phyloP scores from a whole-genome alignment of 2,797 vertebrate species.

The Diceros bicornis region DNA sequence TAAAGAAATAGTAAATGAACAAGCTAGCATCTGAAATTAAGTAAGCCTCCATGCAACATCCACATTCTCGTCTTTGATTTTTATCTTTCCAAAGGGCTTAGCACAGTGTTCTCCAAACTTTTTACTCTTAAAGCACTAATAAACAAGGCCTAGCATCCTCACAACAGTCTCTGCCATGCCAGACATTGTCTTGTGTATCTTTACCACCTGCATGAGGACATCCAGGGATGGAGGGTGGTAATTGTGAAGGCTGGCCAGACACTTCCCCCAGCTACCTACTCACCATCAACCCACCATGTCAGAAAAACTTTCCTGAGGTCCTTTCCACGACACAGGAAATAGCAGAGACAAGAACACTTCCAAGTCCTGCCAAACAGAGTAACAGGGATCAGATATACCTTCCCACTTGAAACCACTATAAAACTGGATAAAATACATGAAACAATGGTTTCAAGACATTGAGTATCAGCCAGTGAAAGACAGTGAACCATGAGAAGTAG shows the following conservation, averaged over 20 bases:
- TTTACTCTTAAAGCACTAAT: neutral
- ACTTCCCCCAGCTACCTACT: neutral
- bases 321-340: neutral
- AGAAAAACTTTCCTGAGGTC: neutral
- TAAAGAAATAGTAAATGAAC: neutral
- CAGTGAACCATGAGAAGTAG: neutral
- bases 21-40: neutral
- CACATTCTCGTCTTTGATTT: neutral
- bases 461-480: neutral
- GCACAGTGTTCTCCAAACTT: neutral
- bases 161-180: neutral
- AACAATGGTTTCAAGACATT: neutral
- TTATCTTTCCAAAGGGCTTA: neutral
- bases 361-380: neutral
- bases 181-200: neutral
- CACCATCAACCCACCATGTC: neutral
- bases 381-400: neutral
- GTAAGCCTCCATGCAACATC: neutral
- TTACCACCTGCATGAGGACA: neutral
- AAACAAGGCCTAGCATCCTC: neutral
- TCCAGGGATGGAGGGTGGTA: neutral
- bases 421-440: neutral
- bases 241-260: neutral
- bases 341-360: neutral
- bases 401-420: neutral